Evolutionary conservation across 1,140 invertebrate genomes (phyloP).

Genomic region (Zaprionus gabonicus): DNA sequence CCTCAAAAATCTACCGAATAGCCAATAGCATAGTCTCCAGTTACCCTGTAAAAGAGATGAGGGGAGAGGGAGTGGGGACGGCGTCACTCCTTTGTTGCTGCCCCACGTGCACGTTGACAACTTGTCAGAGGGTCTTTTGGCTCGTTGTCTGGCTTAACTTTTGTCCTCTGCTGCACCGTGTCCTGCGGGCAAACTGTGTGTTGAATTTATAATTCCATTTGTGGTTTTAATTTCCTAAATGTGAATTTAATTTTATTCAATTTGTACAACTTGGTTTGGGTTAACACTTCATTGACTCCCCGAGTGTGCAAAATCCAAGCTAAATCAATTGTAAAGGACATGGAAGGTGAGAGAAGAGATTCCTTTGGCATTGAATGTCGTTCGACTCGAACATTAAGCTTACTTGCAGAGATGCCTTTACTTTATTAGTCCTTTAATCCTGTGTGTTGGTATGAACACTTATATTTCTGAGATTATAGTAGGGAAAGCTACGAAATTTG

Average conservation of each 20-base stretch:
- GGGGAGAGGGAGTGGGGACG: not conserved
- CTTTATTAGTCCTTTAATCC: too few relatives aligned
- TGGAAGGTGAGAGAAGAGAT: not conserved
- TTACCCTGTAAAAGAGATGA: not conserved
- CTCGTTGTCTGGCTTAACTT: slow-evolving; percentile 76
- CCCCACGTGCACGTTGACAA: slow-evolving; percentile 50
- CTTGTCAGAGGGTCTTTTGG: slow-evolving; percentile 55
- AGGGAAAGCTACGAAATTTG: too few relatives aligned
- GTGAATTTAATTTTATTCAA: slow-evolving; percentile 83
- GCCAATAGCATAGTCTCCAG: not conserved
- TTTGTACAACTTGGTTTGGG: slow-evolving; percentile 29
- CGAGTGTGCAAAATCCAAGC: not conserved
- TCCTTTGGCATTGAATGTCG: not conserved
- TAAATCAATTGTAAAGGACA: not conserved
- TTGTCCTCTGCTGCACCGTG: slow-evolving; percentile 45
- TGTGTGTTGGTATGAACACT: too few relatives aligned
- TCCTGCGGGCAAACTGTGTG: slow-evolving; percentile 72
- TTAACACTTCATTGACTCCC: slow-evolving; percentile 55
- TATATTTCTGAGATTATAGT: too few relatives aligned
- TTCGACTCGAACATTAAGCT: too few relatives aligned
- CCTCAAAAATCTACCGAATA: slow-evolving; percentile 4
- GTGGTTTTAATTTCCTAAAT: slow-evolving; percentile 83
- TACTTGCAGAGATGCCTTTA: too few relatives aligned
- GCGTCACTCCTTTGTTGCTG: not conserved
- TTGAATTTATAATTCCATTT: slow-evolving; percentile 84